These are phyloP conservation scores for Hemichromis elongatus DNA, from an alignment of 2,113 vertebrate species.

Conservation along the genomic window DNA sequence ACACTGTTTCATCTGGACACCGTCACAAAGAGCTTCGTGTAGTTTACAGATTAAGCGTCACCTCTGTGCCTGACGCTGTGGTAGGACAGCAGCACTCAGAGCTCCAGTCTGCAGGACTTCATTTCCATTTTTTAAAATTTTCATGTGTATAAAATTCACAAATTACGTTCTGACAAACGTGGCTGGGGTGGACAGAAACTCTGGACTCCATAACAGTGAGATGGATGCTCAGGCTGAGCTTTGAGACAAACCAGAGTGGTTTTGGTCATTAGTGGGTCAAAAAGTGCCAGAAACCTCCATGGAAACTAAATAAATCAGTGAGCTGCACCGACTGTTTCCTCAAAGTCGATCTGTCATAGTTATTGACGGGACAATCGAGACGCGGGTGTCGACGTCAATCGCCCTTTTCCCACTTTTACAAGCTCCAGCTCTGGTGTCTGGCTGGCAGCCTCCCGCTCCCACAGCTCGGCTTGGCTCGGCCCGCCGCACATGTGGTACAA, in stretches of 20 bases:
- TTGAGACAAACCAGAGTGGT: neutral
- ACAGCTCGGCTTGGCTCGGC: neutral
- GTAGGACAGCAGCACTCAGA: neutral
- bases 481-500: neutral
- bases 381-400: neutral
- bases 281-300: neutral
- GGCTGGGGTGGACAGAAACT: neutral
- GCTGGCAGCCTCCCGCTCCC: neutral
- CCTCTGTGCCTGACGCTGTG: neutral
- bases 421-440: neutral
- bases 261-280: neutral
- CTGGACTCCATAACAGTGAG: neutral
- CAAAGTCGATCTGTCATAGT: neutral
- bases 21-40: fast-evolving
- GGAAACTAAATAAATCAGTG: neutral
- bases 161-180: fast-evolving
- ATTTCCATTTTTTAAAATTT: neutral
- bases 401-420: neutral
- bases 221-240: neutral
- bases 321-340: neutral
- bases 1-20: neutral
- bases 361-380: neutral
- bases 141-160: neutral
- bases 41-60: no score
- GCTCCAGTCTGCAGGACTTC: neutral